Evolutionary conservation across 2,113 vertebrate genomes (phyloP).

Genomic region (Oriolus oriolus): DNA sequence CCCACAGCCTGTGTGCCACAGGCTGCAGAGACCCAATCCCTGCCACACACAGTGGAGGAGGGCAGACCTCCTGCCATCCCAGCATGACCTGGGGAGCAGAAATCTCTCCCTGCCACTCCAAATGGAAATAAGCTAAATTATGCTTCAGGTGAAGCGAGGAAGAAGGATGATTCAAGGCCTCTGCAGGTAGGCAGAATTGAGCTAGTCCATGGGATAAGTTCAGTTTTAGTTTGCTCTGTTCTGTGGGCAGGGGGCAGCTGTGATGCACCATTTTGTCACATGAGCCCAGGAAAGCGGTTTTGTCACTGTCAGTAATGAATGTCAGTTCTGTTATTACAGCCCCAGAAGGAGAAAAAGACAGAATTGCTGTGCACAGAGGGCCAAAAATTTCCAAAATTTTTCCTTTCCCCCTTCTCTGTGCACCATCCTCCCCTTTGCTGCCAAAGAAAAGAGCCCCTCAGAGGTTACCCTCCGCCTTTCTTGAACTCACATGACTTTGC

Average conservation of each 20-base stretch:
- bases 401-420: background rate
- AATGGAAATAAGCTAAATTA: background rate
- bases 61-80: background rate
- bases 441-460: slow-evolving; percentile 60
- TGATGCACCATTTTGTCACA: background rate
- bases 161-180: background rate
- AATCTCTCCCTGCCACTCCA: background rate
- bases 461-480: slow-evolving; percentile 11
- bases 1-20: background rate
- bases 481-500: slow-evolving; percentile 30
- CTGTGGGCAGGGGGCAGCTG: background rate
- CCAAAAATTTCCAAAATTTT: background rate
- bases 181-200: background rate
- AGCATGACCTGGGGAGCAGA: accelerated
- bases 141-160: background rate
- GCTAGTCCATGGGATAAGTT: background rate
- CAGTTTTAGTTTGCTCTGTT: background rate
- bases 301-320: background rate
- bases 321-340: background rate
- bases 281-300: background rate
- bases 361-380: background rate
- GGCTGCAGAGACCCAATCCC: background rate
- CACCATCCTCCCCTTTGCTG: background rate
- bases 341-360: background rate
- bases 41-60: background rate